These are phyloP conservation scores for Mola mola DNA, from an alignment of 2,113 vertebrate genomes.

Conservation along the genomic window DNA sequence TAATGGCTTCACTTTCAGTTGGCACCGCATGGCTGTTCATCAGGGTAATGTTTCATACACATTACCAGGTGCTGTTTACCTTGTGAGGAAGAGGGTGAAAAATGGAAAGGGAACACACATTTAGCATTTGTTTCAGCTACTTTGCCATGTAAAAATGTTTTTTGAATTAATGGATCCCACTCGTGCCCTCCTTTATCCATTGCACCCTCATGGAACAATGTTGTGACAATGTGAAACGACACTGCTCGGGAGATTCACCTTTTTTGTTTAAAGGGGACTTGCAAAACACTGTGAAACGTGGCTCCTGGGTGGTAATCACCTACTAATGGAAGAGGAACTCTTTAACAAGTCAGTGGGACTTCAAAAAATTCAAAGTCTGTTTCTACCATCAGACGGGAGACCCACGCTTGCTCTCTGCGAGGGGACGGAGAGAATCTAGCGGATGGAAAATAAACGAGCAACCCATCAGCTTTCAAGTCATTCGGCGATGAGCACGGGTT, in stretches of 20 bases:
- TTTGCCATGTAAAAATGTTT: constrained; percentile 50
- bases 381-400: constrained; percentile 26
- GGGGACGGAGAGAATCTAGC: constrained; percentile 40
- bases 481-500: constrained; percentile 19
- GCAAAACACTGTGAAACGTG: constrained; percentile 52
- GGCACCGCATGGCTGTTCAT: constrained; percentile 66
- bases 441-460: constrained; percentile 48
- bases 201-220: constrained; percentile 23
- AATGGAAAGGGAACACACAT: constrained; percentile 26
- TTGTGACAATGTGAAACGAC: constrained; percentile 23
- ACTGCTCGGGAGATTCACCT: constrained; percentile 27
- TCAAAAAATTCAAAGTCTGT: constrained; percentile 56
- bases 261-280: constrained; percentile 22
- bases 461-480: constrained; percentile 42
- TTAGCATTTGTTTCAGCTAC: constrained; percentile 55
- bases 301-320: constrained; percentile 70
- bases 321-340: constrained; percentile 62
- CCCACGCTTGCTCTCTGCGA: constrained; percentile 25
- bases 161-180: constrained; percentile 38
- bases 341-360: constrained; percentile 56
- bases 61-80: constrained; percentile 71
- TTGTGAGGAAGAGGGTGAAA: constrained; percentile 23
- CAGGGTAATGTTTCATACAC: constrained; percentile 71
- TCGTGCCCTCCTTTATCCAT: constrained; percentile 14
- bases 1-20: constrained; percentile 73